Conservation (phyloP, 2,797 vertebrate species). For the Acridotheres tristis region DNA sequence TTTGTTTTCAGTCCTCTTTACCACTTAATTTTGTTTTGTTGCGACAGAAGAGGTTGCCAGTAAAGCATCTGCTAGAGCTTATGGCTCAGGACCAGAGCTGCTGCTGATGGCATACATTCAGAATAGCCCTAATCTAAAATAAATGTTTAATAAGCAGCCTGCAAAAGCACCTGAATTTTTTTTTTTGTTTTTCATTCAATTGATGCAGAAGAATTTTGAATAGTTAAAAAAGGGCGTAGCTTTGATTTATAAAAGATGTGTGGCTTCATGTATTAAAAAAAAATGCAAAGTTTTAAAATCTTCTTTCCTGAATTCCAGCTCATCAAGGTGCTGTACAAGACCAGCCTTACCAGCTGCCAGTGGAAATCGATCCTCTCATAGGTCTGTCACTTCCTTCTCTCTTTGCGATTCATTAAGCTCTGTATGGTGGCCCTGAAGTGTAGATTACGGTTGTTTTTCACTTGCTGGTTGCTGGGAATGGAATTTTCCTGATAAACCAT, state of each 20-base stretch:
- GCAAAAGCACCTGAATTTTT: constrained; percentile 66
- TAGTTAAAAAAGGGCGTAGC: background rate
- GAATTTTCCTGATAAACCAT: constrained; percentile 95
- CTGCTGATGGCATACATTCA: constrained; percentile 75
- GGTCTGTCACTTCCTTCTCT: constrained; percentile 89
- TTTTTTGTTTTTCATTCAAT: background rate
- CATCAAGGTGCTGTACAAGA: constrained; percentile 94
- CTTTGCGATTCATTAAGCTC: constrained; percentile 86
- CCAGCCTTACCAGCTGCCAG: constrained; percentile 98
- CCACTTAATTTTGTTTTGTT: constrained; percentile 84
- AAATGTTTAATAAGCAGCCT: constrained; percentile 79
- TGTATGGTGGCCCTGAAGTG: constrained; percentile 90
- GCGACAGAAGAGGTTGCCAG: constrained; percentile 78
- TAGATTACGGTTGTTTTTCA: constrained; percentile 97
- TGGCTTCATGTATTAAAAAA: constrained; percentile 53
- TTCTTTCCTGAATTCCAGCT: constrained; percentile 87
- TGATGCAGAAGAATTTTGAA: constrained; percentile 15
- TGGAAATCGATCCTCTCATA: constrained; percentile 99
- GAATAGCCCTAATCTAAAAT: constrained; percentile 78
- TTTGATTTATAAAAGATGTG: constrained; percentile 55
- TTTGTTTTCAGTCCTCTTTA: constrained; percentile 81
- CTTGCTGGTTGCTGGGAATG: constrained; percentile 89
- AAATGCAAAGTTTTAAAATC: constrained; percentile 63
- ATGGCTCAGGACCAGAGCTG: constrained; percentile 76
- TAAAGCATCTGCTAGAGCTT: constrained; percentile 84